These are phyloP conservation scores for Branchipolynoe longqiensis DNA, from an alignment of 2,888 invertebrate species.

Conservation along the genomic window DNA sequence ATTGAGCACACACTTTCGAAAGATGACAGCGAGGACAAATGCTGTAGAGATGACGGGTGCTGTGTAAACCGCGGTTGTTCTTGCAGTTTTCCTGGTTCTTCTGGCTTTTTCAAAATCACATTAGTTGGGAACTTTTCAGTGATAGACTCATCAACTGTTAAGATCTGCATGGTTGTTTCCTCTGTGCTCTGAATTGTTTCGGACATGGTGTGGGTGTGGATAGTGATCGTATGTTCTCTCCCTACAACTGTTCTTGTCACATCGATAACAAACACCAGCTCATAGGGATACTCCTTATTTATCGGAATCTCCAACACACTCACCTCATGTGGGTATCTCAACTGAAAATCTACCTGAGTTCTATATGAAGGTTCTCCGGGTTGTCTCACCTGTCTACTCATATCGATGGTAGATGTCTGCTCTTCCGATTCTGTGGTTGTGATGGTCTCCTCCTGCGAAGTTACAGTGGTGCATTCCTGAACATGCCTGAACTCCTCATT, in stretches of 20 bases:
- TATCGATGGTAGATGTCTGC: not conserved
- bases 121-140: not conserved
- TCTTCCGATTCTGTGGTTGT: too few species aligned
- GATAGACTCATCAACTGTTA: not conserved
- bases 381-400: not conserved
- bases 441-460: too few species aligned
- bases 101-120: not conserved
- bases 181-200: not conserved
- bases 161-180: not conserved
- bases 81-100: not conserved
- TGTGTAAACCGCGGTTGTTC: too few species aligned
- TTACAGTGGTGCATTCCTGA: too few species aligned
- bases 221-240: not conserved
- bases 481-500: too few species aligned
- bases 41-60: too few species aligned
- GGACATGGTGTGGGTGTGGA: not conserved
- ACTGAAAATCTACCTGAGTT: constrained; percentile 18
- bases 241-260: not conserved
- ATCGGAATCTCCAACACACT: constrained; percentile 21
- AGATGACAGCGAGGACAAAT: too few species aligned
- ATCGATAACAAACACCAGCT: constrained; percentile 37
- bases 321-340: constrained; percentile 19
- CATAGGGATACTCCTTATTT: not conserved
- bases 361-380: constrained; percentile 7
- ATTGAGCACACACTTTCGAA: not conserved